Evolutionary conservation across 2,797 vertebrate genomes (phyloP).

Genomic region (Pempheris klunzingeri): DNA sequence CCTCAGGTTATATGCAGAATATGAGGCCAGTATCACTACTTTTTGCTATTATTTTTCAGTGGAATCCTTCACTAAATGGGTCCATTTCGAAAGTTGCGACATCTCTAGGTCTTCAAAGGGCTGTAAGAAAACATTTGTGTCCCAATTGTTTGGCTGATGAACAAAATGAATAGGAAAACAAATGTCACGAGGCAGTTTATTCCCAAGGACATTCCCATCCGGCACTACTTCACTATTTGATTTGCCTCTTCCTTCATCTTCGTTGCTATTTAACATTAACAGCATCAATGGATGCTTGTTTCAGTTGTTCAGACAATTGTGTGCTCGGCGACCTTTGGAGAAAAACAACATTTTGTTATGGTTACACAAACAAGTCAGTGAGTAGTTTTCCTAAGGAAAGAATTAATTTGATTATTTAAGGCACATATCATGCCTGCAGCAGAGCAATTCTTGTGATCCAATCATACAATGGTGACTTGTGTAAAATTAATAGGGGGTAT

Average conservation of each 20-base stretch:
- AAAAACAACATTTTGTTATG: slow-evolving; percentile 86
- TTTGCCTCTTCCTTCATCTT: slow-evolving; percentile 48
- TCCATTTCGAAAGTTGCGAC: slow-evolving; percentile 20
- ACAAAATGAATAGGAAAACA: slow-evolving; percentile 53
- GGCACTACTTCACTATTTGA: slow-evolving; percentile 51
- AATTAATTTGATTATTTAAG: slow-evolving; percentile 88
- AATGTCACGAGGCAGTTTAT: slow-evolving; percentile 71
- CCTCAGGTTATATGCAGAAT: neutral
- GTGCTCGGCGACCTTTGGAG: slow-evolving; percentile 73
- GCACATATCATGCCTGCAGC: slow-evolving; percentile 85
- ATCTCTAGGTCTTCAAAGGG: slow-evolving; percentile 24
- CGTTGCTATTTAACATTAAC: slow-evolving; percentile 41
- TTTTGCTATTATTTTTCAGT: slow-evolving; percentile 4
- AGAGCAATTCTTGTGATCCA: slow-evolving; percentile 88
- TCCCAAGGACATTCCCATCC: slow-evolving; percentile 39
- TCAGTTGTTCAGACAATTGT: slow-evolving; percentile 52
- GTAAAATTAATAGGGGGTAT: slow-evolving; percentile 83
- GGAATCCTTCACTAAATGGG: slow-evolving; percentile 30
- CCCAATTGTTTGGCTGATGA: slow-evolving; percentile 69
- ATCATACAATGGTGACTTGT: slow-evolving; percentile 85
- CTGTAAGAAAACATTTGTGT: slow-evolving; percentile 62
- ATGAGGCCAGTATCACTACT: neutral
- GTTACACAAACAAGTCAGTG: slow-evolving; percentile 83
- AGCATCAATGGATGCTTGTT: slow-evolving; percentile 68
- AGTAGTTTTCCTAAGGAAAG: slow-evolving; percentile 77